These are phyloP conservation scores for Pollenia angustigena DNA, from an alignment of 2,888 invertebrate species.

Conservation along the genomic window DNA sequence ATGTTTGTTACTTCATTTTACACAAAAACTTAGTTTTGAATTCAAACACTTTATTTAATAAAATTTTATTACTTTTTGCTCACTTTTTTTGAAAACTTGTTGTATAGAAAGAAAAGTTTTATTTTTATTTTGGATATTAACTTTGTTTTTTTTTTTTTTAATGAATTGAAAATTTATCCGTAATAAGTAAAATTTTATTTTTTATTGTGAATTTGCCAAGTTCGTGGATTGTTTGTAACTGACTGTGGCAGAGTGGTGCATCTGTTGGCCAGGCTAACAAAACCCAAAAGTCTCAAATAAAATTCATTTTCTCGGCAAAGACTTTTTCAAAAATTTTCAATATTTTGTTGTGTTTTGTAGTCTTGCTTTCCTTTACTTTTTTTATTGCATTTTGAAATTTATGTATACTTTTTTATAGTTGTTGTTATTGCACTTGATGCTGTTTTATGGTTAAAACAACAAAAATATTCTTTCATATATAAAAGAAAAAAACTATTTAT, in stretches of 20 bases:
- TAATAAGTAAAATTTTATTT: conserved; percentile 12
- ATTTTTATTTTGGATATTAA: conserved; percentile 14
- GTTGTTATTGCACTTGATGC: conserved; percentile 51
- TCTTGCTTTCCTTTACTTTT: conserved; percentile 32
- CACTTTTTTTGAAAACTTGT: conserved; percentile 40
- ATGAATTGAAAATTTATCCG: conserved; percentile 47
- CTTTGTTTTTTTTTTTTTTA: conserved; percentile 21
- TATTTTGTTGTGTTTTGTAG: conserved; percentile 27
- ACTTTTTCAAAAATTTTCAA: conserved; percentile 19
- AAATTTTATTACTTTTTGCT: conserved; percentile 4
- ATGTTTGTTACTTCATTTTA: conserved; percentile 35
- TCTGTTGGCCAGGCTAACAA: conserved; percentile 54
- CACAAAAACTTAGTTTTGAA: neutral
- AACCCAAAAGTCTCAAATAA: conserved; percentile 9
- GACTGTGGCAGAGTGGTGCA: conserved; percentile 46
- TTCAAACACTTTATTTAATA: conserved; percentile 3
- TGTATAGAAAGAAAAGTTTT: conserved; percentile 32
- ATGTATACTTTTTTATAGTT: conserved; percentile 34
- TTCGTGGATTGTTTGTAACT: conserved; percentile 66
- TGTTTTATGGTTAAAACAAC: conserved; percentile 55
- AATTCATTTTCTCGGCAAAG: conserved; percentile 36
- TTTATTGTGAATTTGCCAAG: conserved; percentile 63
- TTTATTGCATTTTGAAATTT: conserved; percentile 30
- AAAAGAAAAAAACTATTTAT: conserved; percentile 65
- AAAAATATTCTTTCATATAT: conserved; percentile 38